Evolutionary conservation across 2,113 vertebrate species (phyloP).

Genomic region (Thomomys bottae): DNA sequence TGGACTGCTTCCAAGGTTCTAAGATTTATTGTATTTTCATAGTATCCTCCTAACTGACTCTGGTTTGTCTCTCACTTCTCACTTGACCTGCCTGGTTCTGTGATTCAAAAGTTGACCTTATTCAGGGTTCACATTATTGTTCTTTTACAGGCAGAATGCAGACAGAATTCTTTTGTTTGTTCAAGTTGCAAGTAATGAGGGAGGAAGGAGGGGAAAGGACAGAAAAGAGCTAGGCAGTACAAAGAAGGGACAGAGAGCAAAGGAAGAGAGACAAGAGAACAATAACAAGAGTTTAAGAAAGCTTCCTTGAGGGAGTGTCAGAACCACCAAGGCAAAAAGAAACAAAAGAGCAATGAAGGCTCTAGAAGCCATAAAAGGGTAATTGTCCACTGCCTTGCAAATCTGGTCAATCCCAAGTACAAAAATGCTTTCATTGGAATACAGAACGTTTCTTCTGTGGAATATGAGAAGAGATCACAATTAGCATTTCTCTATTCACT

Average conservation of each 20-base stretch:
- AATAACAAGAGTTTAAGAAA: background rate
- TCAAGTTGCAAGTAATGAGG: background rate
- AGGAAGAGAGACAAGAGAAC: background rate
- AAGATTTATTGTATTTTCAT: slow-evolving; percentile 36
- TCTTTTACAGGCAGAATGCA: slow-evolving; percentile 37
- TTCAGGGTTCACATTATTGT: background rate
- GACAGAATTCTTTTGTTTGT: slow-evolving; percentile 41
- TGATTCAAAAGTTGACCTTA: slow-evolving; percentile 23
- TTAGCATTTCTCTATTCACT: slow-evolving; percentile 46
- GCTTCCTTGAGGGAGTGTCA: background rate
- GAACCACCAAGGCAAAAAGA: background rate
- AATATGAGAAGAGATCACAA: slow-evolving; percentile 55
- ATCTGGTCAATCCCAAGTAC: slow-evolving; percentile 59
- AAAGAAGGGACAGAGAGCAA: background rate
- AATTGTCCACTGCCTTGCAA: slow-evolving; percentile 20
- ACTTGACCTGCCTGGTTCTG: background rate
- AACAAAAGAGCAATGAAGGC: background rate
- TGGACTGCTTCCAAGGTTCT: background rate
- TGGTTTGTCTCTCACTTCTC: background rate
- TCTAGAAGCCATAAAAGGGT: slow-evolving; percentile 50
- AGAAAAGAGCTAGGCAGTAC: background rate
- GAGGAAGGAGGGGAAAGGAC: background rate
- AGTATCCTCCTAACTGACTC: background rate
- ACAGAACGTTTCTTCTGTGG: slow-evolving; percentile 44
- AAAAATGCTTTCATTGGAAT: slow-evolving; percentile 64